Evolutionary conservation across 1,140 invertebrate species (phyloP).

Genomic region (Ceratosolen solmsi): DNA sequence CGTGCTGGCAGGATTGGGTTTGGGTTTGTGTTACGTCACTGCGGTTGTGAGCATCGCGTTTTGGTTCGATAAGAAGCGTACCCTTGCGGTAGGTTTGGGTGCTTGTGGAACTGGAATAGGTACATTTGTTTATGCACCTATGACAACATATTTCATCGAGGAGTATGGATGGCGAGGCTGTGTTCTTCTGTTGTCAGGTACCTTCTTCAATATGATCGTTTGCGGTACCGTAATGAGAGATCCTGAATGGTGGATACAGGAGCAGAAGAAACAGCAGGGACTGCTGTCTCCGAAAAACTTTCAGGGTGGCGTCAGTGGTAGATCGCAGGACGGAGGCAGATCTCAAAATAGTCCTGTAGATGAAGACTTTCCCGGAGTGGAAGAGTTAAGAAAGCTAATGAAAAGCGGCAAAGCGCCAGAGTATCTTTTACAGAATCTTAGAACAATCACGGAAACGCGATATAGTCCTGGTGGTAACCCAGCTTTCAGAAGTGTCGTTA

Average conservation of each 20-base stretch:
- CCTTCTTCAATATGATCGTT: slow-evolving; percentile 87
- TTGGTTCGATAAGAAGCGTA: slow-evolving; percentile 93
- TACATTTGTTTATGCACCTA: slow-evolving; percentile 87
- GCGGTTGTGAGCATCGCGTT: slow-evolving; percentile 95
- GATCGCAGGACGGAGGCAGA: background rate
- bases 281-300: slow-evolving; percentile 62
- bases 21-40: slow-evolving; percentile 94
- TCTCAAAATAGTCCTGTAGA: slow-evolving; percentile 59
- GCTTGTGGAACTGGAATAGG: slow-evolving; percentile 94
- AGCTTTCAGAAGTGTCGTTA: slow-evolving; percentile 78
- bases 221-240: slow-evolving; percentile 92
- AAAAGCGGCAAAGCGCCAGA: slow-evolving; percentile 79
- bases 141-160: slow-evolving; percentile 80
- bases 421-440: slow-evolving; percentile 79
- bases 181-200: slow-evolving; percentile 85
- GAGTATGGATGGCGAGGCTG: slow-evolving; percentile 82
- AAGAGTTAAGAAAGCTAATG: slow-evolving; percentile 79
- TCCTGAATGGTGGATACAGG: slow-evolving; percentile 83
- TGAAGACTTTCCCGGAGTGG: slow-evolving; percentile 76
- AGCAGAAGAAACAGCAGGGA: slow-evolving; percentile 73
- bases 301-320: background rate
- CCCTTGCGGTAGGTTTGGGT: slow-evolving; percentile 93
- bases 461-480: slow-evolving; percentile 62
- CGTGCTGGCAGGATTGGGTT: slow-evolving; percentile 87
- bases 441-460: slow-evolving; percentile 72